Evolutionary conservation across 2,113 vertebrate genomes (phyloP), one percentile per base, ranked within the genome.

Genomic region (Brachionichthys hirsutus): DNA sequence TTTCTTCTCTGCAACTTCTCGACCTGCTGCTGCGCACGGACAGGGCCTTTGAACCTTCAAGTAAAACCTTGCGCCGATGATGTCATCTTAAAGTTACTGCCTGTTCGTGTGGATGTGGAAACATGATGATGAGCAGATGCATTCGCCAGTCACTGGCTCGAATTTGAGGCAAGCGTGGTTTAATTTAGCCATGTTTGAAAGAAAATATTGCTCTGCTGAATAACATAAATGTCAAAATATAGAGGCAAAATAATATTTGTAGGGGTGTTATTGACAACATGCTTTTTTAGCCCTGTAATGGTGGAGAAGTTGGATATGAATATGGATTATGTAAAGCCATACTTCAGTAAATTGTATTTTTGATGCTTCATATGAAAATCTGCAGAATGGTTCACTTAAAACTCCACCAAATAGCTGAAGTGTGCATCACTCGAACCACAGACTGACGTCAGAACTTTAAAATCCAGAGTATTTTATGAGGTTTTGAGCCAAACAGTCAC

Each of bases 41-140:
- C 46, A 18, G 51, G 69, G 62, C 64, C 67, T 86, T 78, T 81
- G 71, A 80, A 78, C 49, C 40, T 52, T 46, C 22, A 78, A 83
- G 72, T 78, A 65, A 85, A 79, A 66, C 82, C 76, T 62, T 46
- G 58, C 54, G 60, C 67, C 80, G 71, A 78, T 81, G 73, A 81
- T 67, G 79, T 83, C 35, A 77, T 75, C 70, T 70, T 50, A 24
- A 60, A 56, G 57, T 60, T 46, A 79, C 69, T 63, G 80, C 43
- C 59, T 57, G 58, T 70, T 68, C 2, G 17, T 52, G 49, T 63
- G 45, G 45, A 62, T 34, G 54, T 22, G 57, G 38, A 34, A 47
- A 74, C 2, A 4, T 70, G 85, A 87, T 41, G 72, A 75, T 75
- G 68, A 84, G 73, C 85, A 84, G 87, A 81, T 47, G 10, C 55